Evolutionary conservation across 1,140 invertebrate species (phyloP).

Genomic region (Pseudomyrmex concolor): DNA sequence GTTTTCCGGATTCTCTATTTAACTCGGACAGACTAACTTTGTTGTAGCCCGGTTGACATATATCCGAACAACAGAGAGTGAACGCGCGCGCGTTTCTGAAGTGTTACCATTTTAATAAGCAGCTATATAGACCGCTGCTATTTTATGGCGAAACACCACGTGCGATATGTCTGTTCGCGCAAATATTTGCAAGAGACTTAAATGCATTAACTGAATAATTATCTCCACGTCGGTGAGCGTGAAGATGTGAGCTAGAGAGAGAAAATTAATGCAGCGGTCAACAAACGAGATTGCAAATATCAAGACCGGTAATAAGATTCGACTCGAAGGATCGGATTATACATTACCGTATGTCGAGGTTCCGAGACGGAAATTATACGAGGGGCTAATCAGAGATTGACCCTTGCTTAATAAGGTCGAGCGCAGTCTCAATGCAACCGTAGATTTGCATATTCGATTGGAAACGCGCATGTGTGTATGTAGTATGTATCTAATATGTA

Average conservation of each 20-base stretch:
- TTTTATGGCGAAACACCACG: neutral
- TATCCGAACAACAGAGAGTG: neutral
- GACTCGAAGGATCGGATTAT: conserved; percentile 39
- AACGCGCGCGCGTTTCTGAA: neutral
- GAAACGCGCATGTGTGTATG: neutral
- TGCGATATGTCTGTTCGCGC: neutral
- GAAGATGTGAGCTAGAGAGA: neutral
- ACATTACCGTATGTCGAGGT: neutral
- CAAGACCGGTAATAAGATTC: conserved; percentile 21
- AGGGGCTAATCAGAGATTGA: conserved; percentile 40
- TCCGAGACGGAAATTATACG: conserved; percentile 34
- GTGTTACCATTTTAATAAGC: conserved; percentile 28
- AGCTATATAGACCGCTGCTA: conserved; percentile 13
- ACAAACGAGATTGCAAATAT: conserved; percentile 23
- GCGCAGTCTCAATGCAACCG: conserved; percentile 15
- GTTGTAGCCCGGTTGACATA: neutral
- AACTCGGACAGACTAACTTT: neutral
- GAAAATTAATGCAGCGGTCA: conserved; percentile 16
- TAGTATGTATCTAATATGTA: neutral
- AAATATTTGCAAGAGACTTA: conserved; percentile 1
- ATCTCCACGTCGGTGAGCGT: conserved; percentile 16
- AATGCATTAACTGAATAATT: conserved; percentile 4
- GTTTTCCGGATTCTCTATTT: conserved; percentile 9
- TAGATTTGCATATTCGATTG: conserved; percentile 56
- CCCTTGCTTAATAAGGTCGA: conserved; percentile 23